Conservation (phyloP, 2,797 vertebrate species). For the Acanthiza pusilla region DNA sequence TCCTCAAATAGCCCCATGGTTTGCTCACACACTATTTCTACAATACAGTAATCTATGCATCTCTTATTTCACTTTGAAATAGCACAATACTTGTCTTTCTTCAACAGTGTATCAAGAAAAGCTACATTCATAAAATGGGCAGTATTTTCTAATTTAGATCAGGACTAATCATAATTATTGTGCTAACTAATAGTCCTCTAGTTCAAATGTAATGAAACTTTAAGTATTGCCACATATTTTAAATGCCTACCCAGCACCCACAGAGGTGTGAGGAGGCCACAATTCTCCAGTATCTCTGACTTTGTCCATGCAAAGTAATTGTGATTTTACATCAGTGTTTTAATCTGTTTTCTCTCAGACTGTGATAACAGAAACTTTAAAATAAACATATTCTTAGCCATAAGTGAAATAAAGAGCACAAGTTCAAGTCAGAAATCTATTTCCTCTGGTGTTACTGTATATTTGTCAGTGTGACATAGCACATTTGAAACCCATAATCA, state of each 20-base stretch:
- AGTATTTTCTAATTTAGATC: conserved; percentile 1
- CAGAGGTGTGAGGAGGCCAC: not conserved
- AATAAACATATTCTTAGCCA: conserved; percentile 65
- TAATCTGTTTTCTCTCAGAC: conserved; percentile 57
- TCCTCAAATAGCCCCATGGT: conserved; percentile 38
- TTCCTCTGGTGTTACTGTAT: conserved; percentile 69
- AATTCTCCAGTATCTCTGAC: not conserved
- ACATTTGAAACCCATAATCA: conserved; percentile 79
- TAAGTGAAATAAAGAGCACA: conserved; percentile 66
- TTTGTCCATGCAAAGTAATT: not conserved
- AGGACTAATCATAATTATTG: not conserved
- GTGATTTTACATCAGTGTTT: not conserved
- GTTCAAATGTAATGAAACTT: conserved; percentile 49
- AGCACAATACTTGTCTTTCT: not conserved
- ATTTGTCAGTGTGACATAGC: conserved; percentile 76
- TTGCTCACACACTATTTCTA: conserved; percentile 10
- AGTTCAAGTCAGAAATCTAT: conserved; percentile 70
- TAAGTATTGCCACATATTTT: conserved; percentile 48
- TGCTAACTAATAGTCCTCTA: conserved; percentile 26
- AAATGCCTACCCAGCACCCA: conserved; percentile 25
- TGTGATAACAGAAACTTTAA: conserved; percentile 39
- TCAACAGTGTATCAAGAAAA: not conserved
- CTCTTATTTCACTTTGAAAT: conserved; percentile 18
- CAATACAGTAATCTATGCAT: not conserved
- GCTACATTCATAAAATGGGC: not conserved